phyloP scores from a whole-genome alignment of 1,140 invertebrate species.

The Diorhabda sublineata region DNA sequence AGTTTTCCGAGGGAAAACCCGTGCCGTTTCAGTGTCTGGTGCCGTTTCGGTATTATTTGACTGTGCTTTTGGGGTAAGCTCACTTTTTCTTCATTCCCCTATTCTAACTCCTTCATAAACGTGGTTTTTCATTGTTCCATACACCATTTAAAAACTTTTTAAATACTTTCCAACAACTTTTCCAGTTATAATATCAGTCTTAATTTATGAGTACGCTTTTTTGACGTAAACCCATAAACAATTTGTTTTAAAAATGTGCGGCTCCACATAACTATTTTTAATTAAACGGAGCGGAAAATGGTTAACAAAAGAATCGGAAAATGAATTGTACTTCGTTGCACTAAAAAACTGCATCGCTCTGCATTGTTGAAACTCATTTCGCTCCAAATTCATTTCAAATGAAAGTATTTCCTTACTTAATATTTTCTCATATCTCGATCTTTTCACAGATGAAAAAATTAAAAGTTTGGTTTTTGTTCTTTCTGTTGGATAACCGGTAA shows the following conservation, averaged over 20 bases:
- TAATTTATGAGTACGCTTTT: conserved; percentile 6
- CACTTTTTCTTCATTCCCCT: background rate
- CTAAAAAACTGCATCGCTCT: conserved; percentile 12
- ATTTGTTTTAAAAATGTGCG: conserved; percentile 18
- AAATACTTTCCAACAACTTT: conserved; percentile 19
- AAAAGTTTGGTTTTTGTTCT: background rate
- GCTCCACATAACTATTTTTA: conserved; percentile 3
- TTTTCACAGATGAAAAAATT: background rate
- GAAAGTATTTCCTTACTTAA: conserved; percentile 5
- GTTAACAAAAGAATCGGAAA: conserved; percentile 13
- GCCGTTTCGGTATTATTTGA: conserved; percentile 18
- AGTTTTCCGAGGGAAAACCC: conserved; percentile 29
- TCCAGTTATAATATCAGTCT: conserved; percentile 1
- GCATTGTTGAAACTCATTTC: conserved; percentile 14
- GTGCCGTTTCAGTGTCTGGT: conserved; percentile 18
- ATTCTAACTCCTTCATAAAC: background rate
- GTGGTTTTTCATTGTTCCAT: conserved; percentile 5
- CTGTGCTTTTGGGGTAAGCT: conserved; percentile 17
- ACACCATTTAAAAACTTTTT: conserved; percentile 16
- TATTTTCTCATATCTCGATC: conserved; percentile 5
- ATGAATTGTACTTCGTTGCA: conserved; percentile 16
- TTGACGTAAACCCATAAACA: conserved; percentile 5
- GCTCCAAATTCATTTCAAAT: conserved; percentile 3
- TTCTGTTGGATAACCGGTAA: background rate
- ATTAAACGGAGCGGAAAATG: conserved; percentile 5